These are phyloP conservation scores for Aphidius ervi DNA, from an alignment of 1,140 invertebrate species.

Conservation along the genomic window DNA sequence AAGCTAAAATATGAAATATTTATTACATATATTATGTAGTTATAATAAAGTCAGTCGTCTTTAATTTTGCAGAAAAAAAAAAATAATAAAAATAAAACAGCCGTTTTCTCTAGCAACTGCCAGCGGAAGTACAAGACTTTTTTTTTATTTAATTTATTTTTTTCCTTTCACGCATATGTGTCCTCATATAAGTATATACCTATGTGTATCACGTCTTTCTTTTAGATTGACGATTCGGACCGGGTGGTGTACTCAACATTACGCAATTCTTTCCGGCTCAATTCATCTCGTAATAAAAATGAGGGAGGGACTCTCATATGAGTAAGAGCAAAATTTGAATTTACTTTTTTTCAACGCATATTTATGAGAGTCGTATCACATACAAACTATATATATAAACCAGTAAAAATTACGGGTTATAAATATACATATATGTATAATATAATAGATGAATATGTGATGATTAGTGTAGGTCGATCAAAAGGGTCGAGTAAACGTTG, in stretches of 20 bases:
- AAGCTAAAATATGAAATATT: neutral
- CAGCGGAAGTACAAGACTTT: conserved; percentile 11
- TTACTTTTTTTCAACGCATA: too few species aligned
- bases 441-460: conserved; percentile 12
- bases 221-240: conserved; percentile 11
- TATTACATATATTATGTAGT: neutral
- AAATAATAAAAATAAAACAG: conserved; percentile 2
- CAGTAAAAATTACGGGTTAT: conserved; percentile 14
- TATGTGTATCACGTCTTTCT: neutral
- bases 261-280: conserved; percentile 22
- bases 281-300: conserved; percentile 19
- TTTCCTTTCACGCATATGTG: neutral
- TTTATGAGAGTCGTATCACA: too few species aligned
- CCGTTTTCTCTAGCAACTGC: conserved; percentile 4
- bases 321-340: too few species aligned
- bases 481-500: conserved; percentile 4
- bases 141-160: neutral
- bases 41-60: neutral
- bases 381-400: neutral
- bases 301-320: conserved; percentile 7
- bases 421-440: conserved; percentile 4
- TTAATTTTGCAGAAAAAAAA: conserved; percentile 3
- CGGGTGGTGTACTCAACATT: conserved; percentile 19
- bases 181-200: too few species aligned
- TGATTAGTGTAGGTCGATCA: conserved; percentile 4